Conservation (phyloP, 1,140 invertebrate species). For the Hormaphis cornu region DNA sequence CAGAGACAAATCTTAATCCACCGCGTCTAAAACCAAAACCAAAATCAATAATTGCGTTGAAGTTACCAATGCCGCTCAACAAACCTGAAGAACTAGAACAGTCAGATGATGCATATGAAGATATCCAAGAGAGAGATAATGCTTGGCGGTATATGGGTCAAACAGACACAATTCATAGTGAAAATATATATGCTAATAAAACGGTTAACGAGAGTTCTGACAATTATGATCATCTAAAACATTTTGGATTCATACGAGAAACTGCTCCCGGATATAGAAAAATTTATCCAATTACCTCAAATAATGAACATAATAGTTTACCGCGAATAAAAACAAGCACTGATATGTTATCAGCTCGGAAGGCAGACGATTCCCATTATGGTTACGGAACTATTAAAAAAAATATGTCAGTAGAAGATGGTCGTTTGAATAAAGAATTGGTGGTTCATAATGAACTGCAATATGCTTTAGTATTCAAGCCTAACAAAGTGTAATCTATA, state of each 20-base stretch:
- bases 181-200: not conserved
- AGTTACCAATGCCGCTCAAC: constrained; percentile 33
- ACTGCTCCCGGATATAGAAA: constrained; percentile 60
- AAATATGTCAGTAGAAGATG: constrained; percentile 40
- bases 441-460: constrained; percentile 63
- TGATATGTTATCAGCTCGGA: constrained; percentile 46
- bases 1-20: constrained; percentile 3
- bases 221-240: constrained; percentile 64
- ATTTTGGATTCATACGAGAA: constrained; percentile 63
- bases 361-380: constrained; percentile 66
- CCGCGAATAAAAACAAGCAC: constrained; percentile 46
- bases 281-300: constrained; percentile 40
- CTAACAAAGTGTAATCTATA: constrained; percentile 53
- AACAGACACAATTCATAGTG: constrained; percentile 48
- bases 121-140: constrained; percentile 57
- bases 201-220: constrained; percentile 25
- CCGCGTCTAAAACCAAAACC: constrained; percentile 47
- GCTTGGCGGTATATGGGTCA: constrained; percentile 68
- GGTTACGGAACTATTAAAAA: constrained; percentile 68
- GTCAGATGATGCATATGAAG: constrained; percentile 51
- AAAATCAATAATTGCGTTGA: constrained; percentile 56
- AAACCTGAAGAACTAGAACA: not conserved
- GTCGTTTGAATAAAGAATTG: constrained; percentile 44
- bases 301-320: constrained; percentile 40
- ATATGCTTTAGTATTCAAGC: constrained; percentile 70